Percentiles rank a stretch among this genome's conserved stretches.
phyloP scores from a whole-genome alignment of 2,888 invertebrate genomes.

The Lasioglossum figueresi region DNA sequence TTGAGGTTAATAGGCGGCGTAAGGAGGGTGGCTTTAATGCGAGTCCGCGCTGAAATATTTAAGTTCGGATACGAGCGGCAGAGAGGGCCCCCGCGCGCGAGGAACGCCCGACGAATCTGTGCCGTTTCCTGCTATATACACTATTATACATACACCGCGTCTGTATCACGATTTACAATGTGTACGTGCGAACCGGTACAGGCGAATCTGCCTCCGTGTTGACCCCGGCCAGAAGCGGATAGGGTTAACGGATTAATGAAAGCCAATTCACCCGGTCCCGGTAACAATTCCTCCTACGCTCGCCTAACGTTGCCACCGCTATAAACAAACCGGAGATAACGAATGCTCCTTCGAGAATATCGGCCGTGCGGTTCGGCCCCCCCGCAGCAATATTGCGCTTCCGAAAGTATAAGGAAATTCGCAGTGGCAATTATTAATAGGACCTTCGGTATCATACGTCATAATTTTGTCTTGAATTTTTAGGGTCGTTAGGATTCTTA shows the following conservation, averaged over 20 bases:
- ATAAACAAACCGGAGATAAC: slow-evolving; percentile 79
- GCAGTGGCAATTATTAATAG: not conserved
- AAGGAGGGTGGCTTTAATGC: slow-evolving; percentile 83
- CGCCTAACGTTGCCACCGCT: slow-evolving; percentile 76
- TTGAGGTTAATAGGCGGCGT: slow-evolving; percentile 82
- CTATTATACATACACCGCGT: slow-evolving; percentile 36
- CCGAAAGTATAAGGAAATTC: not conserved
- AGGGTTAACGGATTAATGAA: slow-evolving; percentile 83
- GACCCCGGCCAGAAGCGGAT: slow-evolving; percentile 66
- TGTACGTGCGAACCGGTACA: slow-evolving; percentile 35
- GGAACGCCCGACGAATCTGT: slow-evolving; percentile 72
- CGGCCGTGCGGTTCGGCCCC: slow-evolving; percentile 16
- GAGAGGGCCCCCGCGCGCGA: slow-evolving; percentile 50
- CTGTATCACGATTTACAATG: slow-evolving; percentile 82
- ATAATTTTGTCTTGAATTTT: too few species aligned
- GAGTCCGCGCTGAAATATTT: slow-evolving; percentile 82
- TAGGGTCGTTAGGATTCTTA: too few species aligned
- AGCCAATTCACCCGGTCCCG: slow-evolving; percentile 79
- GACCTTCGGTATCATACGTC: not conserved
- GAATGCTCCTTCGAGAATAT: slow-evolving; percentile 64
- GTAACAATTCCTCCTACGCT: slow-evolving; percentile 59
- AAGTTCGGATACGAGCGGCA: slow-evolving; percentile 79
- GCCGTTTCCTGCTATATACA: slow-evolving; percentile 76
- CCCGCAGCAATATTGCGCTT: not conserved
- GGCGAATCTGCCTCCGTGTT: slow-evolving; percentile 26